Conservation (phyloP, 2,113 vertebrate species). For the Rutilus rutilus region DNA sequence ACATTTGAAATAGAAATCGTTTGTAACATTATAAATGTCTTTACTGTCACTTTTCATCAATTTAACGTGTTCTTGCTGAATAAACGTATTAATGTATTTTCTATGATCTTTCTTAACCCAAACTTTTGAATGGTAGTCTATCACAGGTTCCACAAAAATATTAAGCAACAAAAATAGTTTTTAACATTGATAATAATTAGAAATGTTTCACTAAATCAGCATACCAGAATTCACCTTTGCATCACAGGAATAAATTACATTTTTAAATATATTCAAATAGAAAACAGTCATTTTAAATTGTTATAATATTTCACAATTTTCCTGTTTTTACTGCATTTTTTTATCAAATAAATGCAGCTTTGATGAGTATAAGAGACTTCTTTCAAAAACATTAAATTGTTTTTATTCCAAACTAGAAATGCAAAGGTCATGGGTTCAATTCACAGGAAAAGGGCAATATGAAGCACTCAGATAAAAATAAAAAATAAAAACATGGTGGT, state of each 20-base stretch:
- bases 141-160: not conserved
- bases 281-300: not conserved
- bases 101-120: not conserved
- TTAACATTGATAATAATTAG: not conserved
- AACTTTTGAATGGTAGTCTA: not conserved
- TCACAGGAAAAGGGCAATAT: no score
- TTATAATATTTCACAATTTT: no score
- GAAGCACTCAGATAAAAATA: no score
- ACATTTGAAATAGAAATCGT: not conserved
- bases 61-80: not conserved
- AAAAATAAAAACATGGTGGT: no score
- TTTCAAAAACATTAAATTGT: not conserved
- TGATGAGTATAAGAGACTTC: not conserved
- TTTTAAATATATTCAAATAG: not conserved
- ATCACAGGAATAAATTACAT: not conserved
- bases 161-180: not conserved
- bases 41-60: not conserved
- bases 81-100: accelerated
- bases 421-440: no score
- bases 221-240: not conserved
- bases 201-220: not conserved
- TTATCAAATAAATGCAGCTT: not conserved
- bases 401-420: no score
- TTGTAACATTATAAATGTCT: not conserved
- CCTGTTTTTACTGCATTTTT: not conserved